Base-by-base conservation (phyloP, 2,888 invertebrate species). In the Trichopoda pennipes region DNA sequence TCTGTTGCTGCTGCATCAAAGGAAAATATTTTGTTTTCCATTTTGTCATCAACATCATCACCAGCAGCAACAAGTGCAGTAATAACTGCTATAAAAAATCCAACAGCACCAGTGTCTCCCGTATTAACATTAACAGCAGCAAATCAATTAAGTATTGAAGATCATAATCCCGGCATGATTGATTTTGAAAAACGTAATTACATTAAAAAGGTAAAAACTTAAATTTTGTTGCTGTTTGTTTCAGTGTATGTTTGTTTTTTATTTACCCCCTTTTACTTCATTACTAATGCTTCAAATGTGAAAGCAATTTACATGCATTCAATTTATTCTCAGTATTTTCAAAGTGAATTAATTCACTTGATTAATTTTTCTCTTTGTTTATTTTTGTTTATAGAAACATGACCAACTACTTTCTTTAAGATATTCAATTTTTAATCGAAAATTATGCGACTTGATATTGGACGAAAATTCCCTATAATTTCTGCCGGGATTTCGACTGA, bases 181-280 rank as follows among this genome's bases (percentile, higher is more conserved):
- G 89, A 91, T 85, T 88, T 88, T 79, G 89, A 88, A 78, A 90
- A 91, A 74, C 90, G 91, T 76, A 89, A 91, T 63, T 89, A 91
- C 87, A 88, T 92, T 79, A 90, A 90, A 85, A 86, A 90, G 90
- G 90, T 90, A 90, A 87, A 82, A 70, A 32, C 2, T n/a, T 16
- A 44, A 17, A 17, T 51, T 64, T 61, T 66, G 10, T 63, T 16
- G 28, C 55, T 60, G 21, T 9, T n/a, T 56, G 23, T 47, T 21
- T 35, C 4, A 17, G 28, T 53, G 21, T 19, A 51, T 64, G 49
- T 60, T n/a, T 32, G 3, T 10, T 55, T 9, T 58, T n/a, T 14
- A 49, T 51, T 63, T 23, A 61, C 16, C 14, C 28, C 32, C n/a
- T 68, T 53, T 60, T 23, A 2, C 32, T 63, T 19, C 16, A 35